Evolutionary conservation across 2,797 vertebrate genomes (phyloP), one percentile per base, ranked within the genome.

Genomic region (Dipus sagitta): DNA sequence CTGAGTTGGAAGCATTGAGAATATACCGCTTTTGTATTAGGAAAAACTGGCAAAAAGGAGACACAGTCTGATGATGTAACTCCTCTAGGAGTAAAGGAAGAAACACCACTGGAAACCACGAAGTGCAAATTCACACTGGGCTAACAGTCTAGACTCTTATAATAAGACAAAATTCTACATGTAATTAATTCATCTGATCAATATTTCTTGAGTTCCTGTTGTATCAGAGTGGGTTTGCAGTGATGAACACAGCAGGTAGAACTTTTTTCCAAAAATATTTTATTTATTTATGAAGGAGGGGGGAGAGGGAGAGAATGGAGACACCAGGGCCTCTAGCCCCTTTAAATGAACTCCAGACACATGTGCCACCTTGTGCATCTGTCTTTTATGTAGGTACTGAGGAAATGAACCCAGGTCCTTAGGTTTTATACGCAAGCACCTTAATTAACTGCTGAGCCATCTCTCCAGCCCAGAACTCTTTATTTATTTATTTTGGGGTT

Each of bases 111-210:
- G 75, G 9, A 67, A 77, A 90, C 26, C 24, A 34, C 11, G 14
- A 74, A 83, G 21, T 34, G 32, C 30, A 77, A 81, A 90, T 13
- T 90, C 4, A 5, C 4, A 5, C 54, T 32, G 6, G 82, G 60
- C 26, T 78, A 30, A 87, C 38, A 67, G 17, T 52, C 72, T 68
- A 85, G 38, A 9, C 9, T 65, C 32, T 9, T 47, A 47, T 38
- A 93, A 12, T 60, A 83, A 80, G 17, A 47, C 17, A 67, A 93
- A 94, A 72, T 47, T 7, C 68, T 72, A 85, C 28, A 77, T 30
- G 91, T 71, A 84, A 86, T 65, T 78, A 78, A n/a, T 42, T 11
- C 58, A 81, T 47, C 47, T 47, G 47, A 7, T 84, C 52, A 86
- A 8, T 89, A 88, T 70, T 85, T 92, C 47, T 86, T 77, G 18